Conservation (phyloP, 1,140 invertebrate genomes). For the Lerema accius region DNA sequence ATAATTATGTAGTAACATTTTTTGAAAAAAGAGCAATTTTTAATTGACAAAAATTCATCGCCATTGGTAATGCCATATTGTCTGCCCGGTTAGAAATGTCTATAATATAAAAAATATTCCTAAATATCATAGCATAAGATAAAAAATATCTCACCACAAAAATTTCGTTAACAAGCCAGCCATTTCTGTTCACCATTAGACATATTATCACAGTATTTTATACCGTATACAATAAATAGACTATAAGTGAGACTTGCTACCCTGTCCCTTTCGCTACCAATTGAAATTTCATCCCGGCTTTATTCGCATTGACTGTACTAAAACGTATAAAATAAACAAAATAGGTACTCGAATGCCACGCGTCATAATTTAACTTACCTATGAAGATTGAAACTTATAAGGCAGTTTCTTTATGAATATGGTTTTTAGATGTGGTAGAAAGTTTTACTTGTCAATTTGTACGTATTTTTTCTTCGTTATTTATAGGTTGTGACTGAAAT, state of each 20-base stretch:
- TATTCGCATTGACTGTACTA: constrained; percentile 70
- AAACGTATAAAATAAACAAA: constrained; percentile 72
- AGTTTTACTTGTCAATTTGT: too few relatives aligned
- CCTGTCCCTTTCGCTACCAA: constrained; percentile 73
- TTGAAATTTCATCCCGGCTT: constrained; percentile 79
- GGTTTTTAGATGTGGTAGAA: constrained; percentile 16
- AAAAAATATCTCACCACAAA: too few relatives aligned
- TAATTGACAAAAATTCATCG: too few relatives aligned
- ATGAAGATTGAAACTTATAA: constrained; percentile 60
- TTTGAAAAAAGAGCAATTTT: too few relatives aligned
- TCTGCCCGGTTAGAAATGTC: too few relatives aligned
- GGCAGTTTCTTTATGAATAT: constrained; percentile 42
- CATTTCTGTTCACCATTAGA: constrained; percentile 17
- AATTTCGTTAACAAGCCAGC: too few relatives aligned
- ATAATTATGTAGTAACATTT: too few relatives aligned
- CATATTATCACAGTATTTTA: constrained; percentile 47
- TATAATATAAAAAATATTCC: too few relatives aligned
- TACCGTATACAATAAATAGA: constrained; percentile 76
- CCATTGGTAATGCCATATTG: too few relatives aligned
- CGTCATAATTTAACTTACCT: constrained; percentile 34
- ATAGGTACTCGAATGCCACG: constrained; percentile 40
- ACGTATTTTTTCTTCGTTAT: too few relatives aligned
- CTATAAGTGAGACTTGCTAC: constrained; percentile 59
- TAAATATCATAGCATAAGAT: too few relatives aligned
- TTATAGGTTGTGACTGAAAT: too few relatives aligned